These are phyloP conservation scores for human (Homo sapiens) DNA, from an alignment of 2,113 vertebrate genomes.

Conservation along the genomic window GRCh38 chr12:57807001-57807500, in stretches of 20 bases:
- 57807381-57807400: conserved; percentile 91
- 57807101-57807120: background rate
- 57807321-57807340: conserved; percentile 88
- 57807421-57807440: conserved; percentile 88
- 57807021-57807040: background rate
- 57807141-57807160: background rate
- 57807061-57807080: background rate
- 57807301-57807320: background rate
- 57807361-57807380: conserved; percentile 92
- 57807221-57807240: background rate
- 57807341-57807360: conserved; percentile 94
- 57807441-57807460: conserved; percentile 90
- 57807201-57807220: background rate
- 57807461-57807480: conserved; percentile 90
- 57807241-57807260: background rate
- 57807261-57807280: background rate
- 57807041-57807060: background rate
- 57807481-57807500: conserved; percentile 86
- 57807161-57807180: background rate
- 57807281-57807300: background rate
- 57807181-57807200: background rate
- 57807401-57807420: conserved; percentile 88
- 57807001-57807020: background rate
- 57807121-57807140: background rate
- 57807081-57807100: background rate